phyloP scores from a whole-genome alignment of 2,797 vertebrate genomes.

The Silurus lanzhouensis region DNA sequence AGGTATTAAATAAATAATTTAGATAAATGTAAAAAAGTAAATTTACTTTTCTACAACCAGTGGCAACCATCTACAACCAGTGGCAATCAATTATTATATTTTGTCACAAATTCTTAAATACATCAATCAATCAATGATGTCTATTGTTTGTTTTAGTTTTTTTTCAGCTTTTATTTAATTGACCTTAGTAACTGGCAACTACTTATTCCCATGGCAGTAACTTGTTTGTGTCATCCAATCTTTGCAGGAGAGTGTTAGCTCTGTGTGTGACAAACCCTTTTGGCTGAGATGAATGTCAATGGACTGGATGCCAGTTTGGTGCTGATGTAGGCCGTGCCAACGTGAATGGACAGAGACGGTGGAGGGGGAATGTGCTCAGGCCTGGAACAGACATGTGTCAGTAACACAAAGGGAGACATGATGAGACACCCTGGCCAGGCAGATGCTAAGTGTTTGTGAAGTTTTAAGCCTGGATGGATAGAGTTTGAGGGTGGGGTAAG shows the following conservation, averaged over 20 bases:
- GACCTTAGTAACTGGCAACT: not conserved
- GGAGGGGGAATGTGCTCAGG: slow-evolving; percentile 46
- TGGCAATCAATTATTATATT: no score
- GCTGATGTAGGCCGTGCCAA: slow-evolving; percentile 63
- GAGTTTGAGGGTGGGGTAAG: slow-evolving; percentile 11
- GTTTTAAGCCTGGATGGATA: slow-evolving; percentile 54
- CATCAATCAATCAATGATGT: not conserved
- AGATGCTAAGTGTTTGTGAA: slow-evolving; percentile 71
- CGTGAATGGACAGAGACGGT: slow-evolving; percentile 69
- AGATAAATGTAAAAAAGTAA: no score
- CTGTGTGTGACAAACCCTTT: slow-evolving; percentile 55
- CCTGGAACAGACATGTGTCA: slow-evolving; percentile 69
- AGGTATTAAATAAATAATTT: not conserved
- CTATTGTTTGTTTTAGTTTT: not conserved
- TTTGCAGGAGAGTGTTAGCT: slow-evolving; percentile 36
- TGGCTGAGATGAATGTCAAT: slow-evolving; percentile 44
- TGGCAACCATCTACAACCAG: no score
- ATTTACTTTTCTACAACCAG: no score
- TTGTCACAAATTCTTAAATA: not conserved
- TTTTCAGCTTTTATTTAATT: not conserved
- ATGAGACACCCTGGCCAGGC: slow-evolving; percentile 59
- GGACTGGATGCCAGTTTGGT: slow-evolving; percentile 39
- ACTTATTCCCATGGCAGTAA: slow-evolving; percentile 14
- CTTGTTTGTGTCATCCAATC: slow-evolving; percentile 53
- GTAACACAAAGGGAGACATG: slow-evolving; percentile 61